Evolutionary conservation across 53 echinoderm and acorn worm species (phyloP), one percentile per base, ranked within the genome.

Genomic region (Paracentrotus lividus): DNA sequence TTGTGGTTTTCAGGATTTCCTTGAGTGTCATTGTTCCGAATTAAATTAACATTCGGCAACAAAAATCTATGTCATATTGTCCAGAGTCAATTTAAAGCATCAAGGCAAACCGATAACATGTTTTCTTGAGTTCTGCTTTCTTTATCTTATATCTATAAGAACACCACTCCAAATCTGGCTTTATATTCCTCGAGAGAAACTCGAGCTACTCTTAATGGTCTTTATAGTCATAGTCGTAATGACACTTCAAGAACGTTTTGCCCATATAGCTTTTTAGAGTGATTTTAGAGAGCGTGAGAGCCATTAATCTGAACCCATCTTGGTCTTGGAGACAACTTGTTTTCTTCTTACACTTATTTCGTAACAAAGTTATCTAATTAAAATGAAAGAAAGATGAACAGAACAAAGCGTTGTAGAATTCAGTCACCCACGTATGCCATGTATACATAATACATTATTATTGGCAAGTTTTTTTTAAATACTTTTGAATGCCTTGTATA

Each of bases 181-280:
- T 72, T 72, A 72, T 15, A 72, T 38, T 72, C 72, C 72, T 72
- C 72, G 3, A 4, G 72, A 72, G 40, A 2, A 72, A 32, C 20
- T 16, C 72, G 16, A 36, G 4, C 72, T 3, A 15, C 15, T 40
- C 38, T 72, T 72, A 72, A 72, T 72, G 72, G 72, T 72, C 72
- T 4, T 72, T 72, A 64, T 64, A 1, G 64, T 12, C 10, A n/a
- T 29, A 72, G 72, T 21, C 40, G 20, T 72, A 16, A 38, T 72
- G 72, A 6, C 40, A 40, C 20, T 69, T 72, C 38, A 72, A 72
- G 72, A 8, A 40, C 72, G 72, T 72, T 72, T 72, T 40, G 72
- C 72, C 72, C 36, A 72, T 72, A 40, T 5, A 72, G 64, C 20
- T 72, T 72, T 72, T 72, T 14, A 72, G 36, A 72, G 40, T 36